These are phyloP conservation scores for Taphrorychus bicolor DNA, from an alignment of 2,888 invertebrate species.

Conservation along the genomic window DNA sequence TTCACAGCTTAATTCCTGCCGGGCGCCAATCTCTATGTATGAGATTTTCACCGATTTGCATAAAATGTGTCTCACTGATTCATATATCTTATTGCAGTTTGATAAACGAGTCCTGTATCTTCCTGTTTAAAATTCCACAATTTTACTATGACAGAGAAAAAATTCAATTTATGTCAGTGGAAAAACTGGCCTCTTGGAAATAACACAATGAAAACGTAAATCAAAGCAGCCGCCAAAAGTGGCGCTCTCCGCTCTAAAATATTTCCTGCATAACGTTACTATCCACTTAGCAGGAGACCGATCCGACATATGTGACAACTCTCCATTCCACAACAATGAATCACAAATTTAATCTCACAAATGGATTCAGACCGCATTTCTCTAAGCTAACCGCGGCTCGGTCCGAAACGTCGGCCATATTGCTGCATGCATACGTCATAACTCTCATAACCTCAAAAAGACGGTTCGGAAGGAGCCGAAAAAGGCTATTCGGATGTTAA, in stretches of 20 bases:
- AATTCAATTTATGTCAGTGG: not conserved
- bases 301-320: constrained; percentile 71
- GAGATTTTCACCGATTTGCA: constrained; percentile 62
- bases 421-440: constrained; percentile 54
- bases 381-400: constrained; percentile 42
- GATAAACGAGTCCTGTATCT: constrained; percentile 56
- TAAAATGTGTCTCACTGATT: constrained; percentile 63
- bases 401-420: constrained; percentile 56
- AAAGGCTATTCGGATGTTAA: constrained; percentile 35
- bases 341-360: constrained; percentile 77
- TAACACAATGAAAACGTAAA: constrained; percentile 42
- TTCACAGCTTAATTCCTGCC: constrained; percentile 43
- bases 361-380: constrained; percentile 64
- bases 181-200: not conserved
- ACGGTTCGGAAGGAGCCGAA: constrained; percentile 23
- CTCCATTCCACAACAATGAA: constrained; percentile 65
- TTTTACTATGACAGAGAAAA: not conserved
- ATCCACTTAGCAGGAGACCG: constrained; percentile 55
- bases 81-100: constrained; percentile 60
- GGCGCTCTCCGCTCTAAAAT: constrained; percentile 56
- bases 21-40: constrained; percentile 60
- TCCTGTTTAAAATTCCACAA: constrained; percentile 44
- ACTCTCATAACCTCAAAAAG: constrained; percentile 48
- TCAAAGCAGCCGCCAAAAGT: constrained; percentile 45
- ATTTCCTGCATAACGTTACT: constrained; percentile 58